phyloP scores from a whole-genome alignment of 2,888 invertebrate genomes.

The Plagiodera versicolora region DNA sequence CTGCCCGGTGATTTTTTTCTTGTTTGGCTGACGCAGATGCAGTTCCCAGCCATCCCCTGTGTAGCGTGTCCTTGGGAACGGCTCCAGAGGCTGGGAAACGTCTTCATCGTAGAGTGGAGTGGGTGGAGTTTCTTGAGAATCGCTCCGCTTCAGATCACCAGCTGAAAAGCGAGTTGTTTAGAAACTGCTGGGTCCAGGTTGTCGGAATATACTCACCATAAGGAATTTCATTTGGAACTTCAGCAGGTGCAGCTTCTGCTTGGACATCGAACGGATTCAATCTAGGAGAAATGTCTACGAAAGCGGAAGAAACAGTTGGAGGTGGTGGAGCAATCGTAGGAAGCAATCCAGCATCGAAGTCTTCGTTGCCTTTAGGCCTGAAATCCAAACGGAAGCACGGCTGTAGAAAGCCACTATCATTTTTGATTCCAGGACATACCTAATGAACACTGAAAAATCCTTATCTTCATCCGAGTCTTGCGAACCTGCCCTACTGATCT shows the following conservation, averaged over 20 bases:
- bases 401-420: too few relatives aligned
- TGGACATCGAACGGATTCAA: constrained; percentile 79
- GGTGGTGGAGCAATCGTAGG: constrained; percentile 75
- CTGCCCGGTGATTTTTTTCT: constrained; percentile 94
- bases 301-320: constrained; percentile 57
- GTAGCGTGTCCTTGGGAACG: constrained; percentile 81
- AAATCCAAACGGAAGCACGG: too few relatives aligned
- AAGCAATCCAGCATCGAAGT: constrained; percentile 63
- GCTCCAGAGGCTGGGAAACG: constrained; percentile 86
- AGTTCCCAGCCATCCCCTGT: constrained; percentile 92
- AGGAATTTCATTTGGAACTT: constrained; percentile 48
- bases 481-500: constrained; percentile 64
- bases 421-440: constrained; percentile 60
- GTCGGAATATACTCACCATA: constrained; percentile 43
- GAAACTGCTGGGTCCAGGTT: too few relatives aligned
- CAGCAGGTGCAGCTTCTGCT: constrained; percentile 53
- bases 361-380: constrained; percentile 61
- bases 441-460: constrained; percentile 80
- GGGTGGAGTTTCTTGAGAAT: constrained; percentile 81
- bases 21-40: constrained; percentile 92
- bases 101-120: constrained; percentile 94
- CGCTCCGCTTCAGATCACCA: constrained; percentile 55
- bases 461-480: constrained; percentile 79
- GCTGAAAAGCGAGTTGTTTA: constrained; percentile 21
- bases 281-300: constrained; percentile 66